phyloP scores from a whole-genome alignment of 2,113 vertebrate species.

The Pavo muticus region DNA sequence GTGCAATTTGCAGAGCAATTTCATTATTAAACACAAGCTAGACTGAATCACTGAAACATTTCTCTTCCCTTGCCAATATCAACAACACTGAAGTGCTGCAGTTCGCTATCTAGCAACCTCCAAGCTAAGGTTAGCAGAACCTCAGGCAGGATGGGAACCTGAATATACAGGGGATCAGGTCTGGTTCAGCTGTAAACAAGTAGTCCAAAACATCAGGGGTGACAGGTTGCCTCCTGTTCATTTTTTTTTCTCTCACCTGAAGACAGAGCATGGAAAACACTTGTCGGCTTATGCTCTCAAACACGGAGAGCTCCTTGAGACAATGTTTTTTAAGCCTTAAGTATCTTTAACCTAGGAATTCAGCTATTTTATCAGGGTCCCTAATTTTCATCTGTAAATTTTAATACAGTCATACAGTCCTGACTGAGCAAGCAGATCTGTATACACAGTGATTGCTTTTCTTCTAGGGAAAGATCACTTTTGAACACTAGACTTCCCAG shows the following conservation, averaged over 20 bases:
- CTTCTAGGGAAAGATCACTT: neutral
- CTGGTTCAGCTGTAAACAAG: neutral
- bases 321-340: neutral
- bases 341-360: neutral
- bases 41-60: neutral
- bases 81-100: neutral
- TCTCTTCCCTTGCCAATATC: neutral
- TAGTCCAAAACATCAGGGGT: neutral
- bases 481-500: neutral
- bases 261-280: neutral
- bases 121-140: neutral
- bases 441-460: neutral
- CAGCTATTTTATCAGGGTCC: neutral
- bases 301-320: neutral
- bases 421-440: neutral
- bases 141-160: neutral
- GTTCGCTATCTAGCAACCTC: neutral
- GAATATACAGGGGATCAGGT: neutral
- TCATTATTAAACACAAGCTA: constrained; percentile 32
- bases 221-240: neutral
- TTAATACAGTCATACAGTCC: neutral
- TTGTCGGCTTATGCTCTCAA: neutral
- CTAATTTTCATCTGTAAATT: neutral
- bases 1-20: neutral
- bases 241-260: neutral